Evolutionary conservation across 2,888 invertebrate genomes (phyloP).

Genomic region (Tenodera sinensis): DNA sequence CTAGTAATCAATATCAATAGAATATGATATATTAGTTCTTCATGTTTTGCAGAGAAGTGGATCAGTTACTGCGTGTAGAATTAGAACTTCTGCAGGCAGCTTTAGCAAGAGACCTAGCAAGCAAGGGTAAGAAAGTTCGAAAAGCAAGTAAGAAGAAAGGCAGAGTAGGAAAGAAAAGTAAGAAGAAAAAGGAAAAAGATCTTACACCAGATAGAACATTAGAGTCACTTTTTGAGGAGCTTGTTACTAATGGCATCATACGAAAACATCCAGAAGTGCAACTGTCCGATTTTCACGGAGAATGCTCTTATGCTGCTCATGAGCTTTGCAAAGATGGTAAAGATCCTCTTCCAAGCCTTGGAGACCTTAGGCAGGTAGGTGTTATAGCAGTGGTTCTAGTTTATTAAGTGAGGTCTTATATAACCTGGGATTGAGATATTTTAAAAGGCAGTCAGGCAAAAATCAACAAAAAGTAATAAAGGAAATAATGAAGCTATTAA

Average conservation of each 20-base stretch:
- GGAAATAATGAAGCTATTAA: too few species aligned
- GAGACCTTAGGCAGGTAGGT: conserved; percentile 71
- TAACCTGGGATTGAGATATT: too few species aligned
- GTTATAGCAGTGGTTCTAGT: too few species aligned
- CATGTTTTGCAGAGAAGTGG: conserved; percentile 54
- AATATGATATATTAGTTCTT: not conserved
- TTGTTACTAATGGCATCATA: conserved; percentile 87
- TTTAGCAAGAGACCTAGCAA: conserved; percentile 63
- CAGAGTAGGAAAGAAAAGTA: conserved; percentile 57
- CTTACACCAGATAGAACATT: conserved; percentile 82
- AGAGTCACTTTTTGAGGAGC: conserved; percentile 88
- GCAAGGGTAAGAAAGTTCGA: conserved; percentile 70
- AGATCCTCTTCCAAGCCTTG: conserved; percentile 61
- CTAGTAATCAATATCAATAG: not conserved
- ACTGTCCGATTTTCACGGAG: conserved; percentile 74
- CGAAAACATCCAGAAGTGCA: conserved; percentile 66
- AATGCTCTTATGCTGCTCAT: conserved; percentile 64
- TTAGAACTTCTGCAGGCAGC: conserved; percentile 65
- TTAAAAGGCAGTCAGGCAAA: too few species aligned
- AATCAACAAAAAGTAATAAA: too few species aligned
- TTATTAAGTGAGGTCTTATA: too few species aligned
- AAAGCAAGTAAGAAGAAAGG: conserved; percentile 65
- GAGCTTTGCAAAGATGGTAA: conserved; percentile 50
- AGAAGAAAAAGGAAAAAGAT: conserved; percentile 93
- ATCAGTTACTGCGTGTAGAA: conserved; percentile 61